These are phyloP conservation scores for Cerastis leucographa DNA, from an alignment of 2,888 invertebrate genomes.

Conservation along the genomic window DNA sequence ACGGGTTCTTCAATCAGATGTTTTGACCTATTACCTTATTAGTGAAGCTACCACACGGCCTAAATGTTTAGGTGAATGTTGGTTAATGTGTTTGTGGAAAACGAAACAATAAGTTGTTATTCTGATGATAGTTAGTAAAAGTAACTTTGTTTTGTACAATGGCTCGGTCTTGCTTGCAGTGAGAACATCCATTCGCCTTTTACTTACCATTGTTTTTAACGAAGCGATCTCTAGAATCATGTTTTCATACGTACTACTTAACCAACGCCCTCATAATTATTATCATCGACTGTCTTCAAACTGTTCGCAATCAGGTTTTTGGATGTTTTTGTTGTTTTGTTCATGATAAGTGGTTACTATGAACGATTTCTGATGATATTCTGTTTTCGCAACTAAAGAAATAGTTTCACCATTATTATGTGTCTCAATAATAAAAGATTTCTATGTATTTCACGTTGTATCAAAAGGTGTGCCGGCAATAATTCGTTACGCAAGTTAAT, in stretches of 20 bases:
- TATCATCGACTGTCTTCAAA: slow-evolving; percentile 39
- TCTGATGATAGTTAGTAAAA: slow-evolving; percentile 80
- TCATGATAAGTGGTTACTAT: slow-evolving; percentile 22
- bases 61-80: slow-evolving; percentile 56
- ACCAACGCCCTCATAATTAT: slow-evolving; percentile 46
- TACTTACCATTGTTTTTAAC: slow-evolving; percentile 83
- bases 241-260: slow-evolving; percentile 64
- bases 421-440: slow-evolving; percentile 84
- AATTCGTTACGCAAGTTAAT: slow-evolving; percentile 86
- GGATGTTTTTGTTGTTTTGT: slow-evolving; percentile 21
- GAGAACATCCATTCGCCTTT: slow-evolving; percentile 82
- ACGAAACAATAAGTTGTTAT: slow-evolving; percentile 73
- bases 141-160: slow-evolving; percentile 79
- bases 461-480: slow-evolving; percentile 85
- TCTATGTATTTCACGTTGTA: slow-evolving; percentile 85
- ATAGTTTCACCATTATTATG: slow-evolving; percentile 79
- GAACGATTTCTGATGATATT: slow-evolving; percentile 63
- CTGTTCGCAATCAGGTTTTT: slow-evolving; percentile 9
- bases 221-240: slow-evolving; percentile 66
- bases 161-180: slow-evolving; percentile 75
- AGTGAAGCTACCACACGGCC: slow-evolving; percentile 40
- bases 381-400: slow-evolving; percentile 77
- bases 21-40: slow-evolving; percentile 32
- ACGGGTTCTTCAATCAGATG: background rate
- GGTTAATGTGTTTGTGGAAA: slow-evolving; percentile 68